phyloP scores from a whole-genome alignment of 2,113 vertebrate genomes.

The Caracal caracal region DNA sequence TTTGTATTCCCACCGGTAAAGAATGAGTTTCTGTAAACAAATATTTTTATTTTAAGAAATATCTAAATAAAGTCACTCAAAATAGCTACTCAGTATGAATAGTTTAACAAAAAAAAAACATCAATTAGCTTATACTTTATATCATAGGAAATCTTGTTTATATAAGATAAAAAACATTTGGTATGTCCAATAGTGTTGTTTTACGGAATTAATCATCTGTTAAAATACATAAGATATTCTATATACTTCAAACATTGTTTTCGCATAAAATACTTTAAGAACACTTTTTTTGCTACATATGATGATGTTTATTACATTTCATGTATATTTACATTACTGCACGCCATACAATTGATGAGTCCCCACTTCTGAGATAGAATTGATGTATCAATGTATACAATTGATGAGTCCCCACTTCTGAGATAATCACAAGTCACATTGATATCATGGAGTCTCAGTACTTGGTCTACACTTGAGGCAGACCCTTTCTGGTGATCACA shows the following conservation, averaged over 20 bases:
- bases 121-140: not conserved
- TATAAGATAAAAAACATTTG: not conserved
- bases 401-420: not conserved
- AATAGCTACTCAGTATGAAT: not conserved
- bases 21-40: not conserved
- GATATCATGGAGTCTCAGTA: not conserved
- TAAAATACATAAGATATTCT: not conserved
- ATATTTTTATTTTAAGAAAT: slow-evolving; percentile 32
- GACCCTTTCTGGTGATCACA: not conserved
- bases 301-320: not conserved
- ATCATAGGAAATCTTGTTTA: not conserved
- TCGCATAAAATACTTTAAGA: not conserved
- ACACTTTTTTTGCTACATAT: not conserved
- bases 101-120: not conserved
- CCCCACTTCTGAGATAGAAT: not conserved
- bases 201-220: not conserved
- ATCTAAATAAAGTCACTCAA: not conserved
- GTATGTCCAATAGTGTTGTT: not conserved
- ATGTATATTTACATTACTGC: not conserved
- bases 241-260: not conserved
- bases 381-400: not conserved
- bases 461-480: not conserved
- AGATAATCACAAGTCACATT: not conserved
- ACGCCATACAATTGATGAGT: not conserved
- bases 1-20: not conserved